Conservation (phyloP, 2,888 invertebrate species). For the Plagodis pulveraria region DNA sequence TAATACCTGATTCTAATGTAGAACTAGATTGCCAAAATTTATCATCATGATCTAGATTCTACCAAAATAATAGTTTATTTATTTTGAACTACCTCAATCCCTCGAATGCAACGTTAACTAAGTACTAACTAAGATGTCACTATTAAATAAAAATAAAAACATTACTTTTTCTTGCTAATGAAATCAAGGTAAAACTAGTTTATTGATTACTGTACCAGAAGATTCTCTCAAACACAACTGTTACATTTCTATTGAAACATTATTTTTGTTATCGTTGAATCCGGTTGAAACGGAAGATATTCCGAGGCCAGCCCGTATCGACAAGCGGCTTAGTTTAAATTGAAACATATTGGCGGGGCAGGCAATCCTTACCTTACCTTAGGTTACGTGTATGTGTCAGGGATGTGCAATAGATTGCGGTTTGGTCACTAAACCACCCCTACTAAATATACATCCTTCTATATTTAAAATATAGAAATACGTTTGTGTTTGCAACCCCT, state of each 20-base stretch:
- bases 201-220: conserved; percentile 1
- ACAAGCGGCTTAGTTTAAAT: conserved; percentile 82
- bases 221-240: conserved; percentile 9
- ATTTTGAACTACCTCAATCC: too few relatives aligned
- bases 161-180: too few relatives aligned
- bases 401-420: conserved; percentile 35
- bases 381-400: conserved; percentile 39
- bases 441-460: too few relatives aligned
- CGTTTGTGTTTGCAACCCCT: too few relatives aligned
- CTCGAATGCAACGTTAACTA: too few relatives aligned
- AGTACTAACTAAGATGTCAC: too few relatives aligned
- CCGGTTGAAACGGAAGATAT: conserved; percentile 68
- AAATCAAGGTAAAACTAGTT: neutral
- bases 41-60: too few relatives aligned
- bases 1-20: too few relatives aligned
- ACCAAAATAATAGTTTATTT: too few relatives aligned
- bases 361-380: conserved; percentile 70
- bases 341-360: conserved; percentile 79
- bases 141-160: too few relatives aligned
- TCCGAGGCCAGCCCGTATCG: conserved; percentile 68
- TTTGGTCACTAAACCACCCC: conserved; percentile 3
- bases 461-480: too few relatives aligned
- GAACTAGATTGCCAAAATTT: too few relatives aligned
- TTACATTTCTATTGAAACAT: conserved; percentile 38
- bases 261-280: conserved; percentile 61